Conservation (phyloP, 1,140 invertebrate genomes). For the Drosophila tsacasi region DNA sequence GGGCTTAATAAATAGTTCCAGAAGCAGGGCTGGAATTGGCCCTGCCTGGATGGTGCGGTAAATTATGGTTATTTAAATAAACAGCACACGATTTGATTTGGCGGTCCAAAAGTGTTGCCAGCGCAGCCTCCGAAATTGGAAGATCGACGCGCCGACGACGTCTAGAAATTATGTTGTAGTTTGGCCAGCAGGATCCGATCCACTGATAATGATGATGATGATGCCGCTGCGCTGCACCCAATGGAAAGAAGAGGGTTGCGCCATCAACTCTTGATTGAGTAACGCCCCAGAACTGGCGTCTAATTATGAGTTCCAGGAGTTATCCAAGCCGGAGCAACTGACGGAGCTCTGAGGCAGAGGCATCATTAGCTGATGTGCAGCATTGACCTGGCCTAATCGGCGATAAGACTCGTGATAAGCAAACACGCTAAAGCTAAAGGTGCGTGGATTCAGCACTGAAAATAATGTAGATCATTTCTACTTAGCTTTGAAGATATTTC, state of each 20-base stretch:
- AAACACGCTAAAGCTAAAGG: conserved; percentile 63
- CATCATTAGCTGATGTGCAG: conserved; percentile 76
- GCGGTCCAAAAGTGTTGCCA: conserved; percentile 75
- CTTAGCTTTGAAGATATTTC: too few species aligned
- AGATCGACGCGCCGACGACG: conserved; percentile 44
- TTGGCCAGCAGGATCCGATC: conserved; percentile 27
- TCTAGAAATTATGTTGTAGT: conserved; percentile 79
- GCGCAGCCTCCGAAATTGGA: conserved; percentile 74
- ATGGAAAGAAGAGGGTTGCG: conserved; percentile 65
- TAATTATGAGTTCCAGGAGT: conserved; percentile 67
- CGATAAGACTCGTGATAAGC: conserved; percentile 70
- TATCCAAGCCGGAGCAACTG: neutral
- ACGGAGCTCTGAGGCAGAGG: conserved; percentile 2
- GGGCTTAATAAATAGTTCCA: conserved; percentile 76
- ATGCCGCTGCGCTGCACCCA: conserved; percentile 16
- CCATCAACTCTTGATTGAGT: conserved; percentile 84
- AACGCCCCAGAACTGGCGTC: conserved; percentile 76
- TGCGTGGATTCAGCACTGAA: conserved; percentile 43
- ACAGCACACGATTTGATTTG: conserved; percentile 85
- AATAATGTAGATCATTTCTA: neutral
- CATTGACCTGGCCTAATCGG: conserved; percentile 39
- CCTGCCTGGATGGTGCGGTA: conserved; percentile 49
- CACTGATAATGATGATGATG: conserved; percentile 37
- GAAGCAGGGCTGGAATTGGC: conserved; percentile 14
- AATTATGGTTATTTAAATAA: conserved; percentile 86